These are phyloP conservation scores for Gadus macrocephalus DNA, from an alignment of 2,113 vertebrate genomes.

Conservation along the genomic window DNA sequence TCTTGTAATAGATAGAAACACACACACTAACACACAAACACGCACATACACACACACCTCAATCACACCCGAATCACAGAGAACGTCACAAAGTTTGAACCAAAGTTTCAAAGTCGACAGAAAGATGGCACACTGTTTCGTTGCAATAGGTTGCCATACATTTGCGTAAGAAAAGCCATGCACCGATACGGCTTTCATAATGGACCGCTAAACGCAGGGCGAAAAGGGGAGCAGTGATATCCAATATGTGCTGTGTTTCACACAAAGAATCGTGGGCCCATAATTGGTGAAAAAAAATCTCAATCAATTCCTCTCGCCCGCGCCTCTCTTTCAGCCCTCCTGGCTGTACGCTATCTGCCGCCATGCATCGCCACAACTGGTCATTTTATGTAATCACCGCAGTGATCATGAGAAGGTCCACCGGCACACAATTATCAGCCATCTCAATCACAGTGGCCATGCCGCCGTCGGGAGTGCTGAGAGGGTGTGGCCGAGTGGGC, in stretches of 20 bases:
- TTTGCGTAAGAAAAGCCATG: conserved; percentile 23
- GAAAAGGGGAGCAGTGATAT: conserved; percentile 24
- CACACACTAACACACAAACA: conserved; percentile 2
- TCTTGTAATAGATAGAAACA: not conserved
- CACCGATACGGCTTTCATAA: conserved; percentile 40
- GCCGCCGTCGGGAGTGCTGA: conserved; percentile 41
- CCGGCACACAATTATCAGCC: conserved; percentile 65
- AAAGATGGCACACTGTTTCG: not conserved
- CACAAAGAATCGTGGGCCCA: conserved; percentile 56
- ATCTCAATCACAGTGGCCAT: conserved; percentile 57
- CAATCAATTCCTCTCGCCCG: conserved; percentile 62
- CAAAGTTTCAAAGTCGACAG: conserved; percentile 7
- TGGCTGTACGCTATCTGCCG: conserved; percentile 62
- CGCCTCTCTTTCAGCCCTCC: conserved; percentile 57
- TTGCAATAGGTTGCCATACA: conserved; percentile 13
- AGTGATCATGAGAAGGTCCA: conserved; percentile 63
- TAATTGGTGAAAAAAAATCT: conserved; percentile 63
- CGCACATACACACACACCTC: not conserved
- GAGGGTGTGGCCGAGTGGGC: conserved; percentile 56
- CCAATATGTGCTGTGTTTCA: conserved; percentile 43
- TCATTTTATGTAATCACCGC: conserved; percentile 71
- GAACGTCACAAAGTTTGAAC: not conserved
- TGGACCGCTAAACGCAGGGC: conserved; percentile 19
- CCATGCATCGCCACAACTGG: conserved; percentile 62
- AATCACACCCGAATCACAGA: conserved; percentile 6